Base-by-base conservation (phyloP, 2,113 vertebrate species). In the Sebastes schlegelii region DNA sequence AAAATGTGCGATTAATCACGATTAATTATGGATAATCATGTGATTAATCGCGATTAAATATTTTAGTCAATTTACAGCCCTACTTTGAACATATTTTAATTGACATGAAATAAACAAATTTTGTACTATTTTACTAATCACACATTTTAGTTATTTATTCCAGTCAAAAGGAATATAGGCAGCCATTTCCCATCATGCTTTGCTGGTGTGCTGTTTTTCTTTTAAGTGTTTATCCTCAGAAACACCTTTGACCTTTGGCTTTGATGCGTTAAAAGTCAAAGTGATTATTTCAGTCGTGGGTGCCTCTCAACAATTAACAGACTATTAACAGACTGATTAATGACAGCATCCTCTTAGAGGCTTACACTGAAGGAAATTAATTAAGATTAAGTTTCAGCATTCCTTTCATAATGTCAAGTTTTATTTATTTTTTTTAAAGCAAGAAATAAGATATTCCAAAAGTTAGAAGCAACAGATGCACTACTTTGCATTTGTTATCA, bases 231-330 rank as follows among this genome's bases (percentile, higher is more conserved):
- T 88, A 72, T 82, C 73, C 23, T 40, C 83, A 51, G 46, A 80
- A 86, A 83, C 80, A 83, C 89, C 79, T 91, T 84, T 75, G 82
- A 94, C 91, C 91, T 93, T 92, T 89, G 84, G 68, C 61, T 85
- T 21, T n/a, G 85, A 84, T 40, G 67, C 23, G 54, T n/a, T 55
- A 51, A 92, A 94, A 90, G 92, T 93, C 90, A 90, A 83, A 88
- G 85, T 69, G 83, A 89, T 94, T 90, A 91, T 83, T 89, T 77
- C 74, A 11, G 74, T 61, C 57, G 69, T 62, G 83, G 80, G 62
- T 58, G 85, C 85, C 86, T 80, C 91, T 91, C 89, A 62, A 89
- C 86, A 90, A 91, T 91, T 90, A 91, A 57, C 84, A 42, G 72
- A 80, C 66, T 86, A 82, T 86, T 88, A 81, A 80, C 84, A 62